These are phyloP conservation scores for Corythornis madagascariensis DNA, from an alignment of 2,113 vertebrate genomes.

Conservation along the genomic window DNA sequence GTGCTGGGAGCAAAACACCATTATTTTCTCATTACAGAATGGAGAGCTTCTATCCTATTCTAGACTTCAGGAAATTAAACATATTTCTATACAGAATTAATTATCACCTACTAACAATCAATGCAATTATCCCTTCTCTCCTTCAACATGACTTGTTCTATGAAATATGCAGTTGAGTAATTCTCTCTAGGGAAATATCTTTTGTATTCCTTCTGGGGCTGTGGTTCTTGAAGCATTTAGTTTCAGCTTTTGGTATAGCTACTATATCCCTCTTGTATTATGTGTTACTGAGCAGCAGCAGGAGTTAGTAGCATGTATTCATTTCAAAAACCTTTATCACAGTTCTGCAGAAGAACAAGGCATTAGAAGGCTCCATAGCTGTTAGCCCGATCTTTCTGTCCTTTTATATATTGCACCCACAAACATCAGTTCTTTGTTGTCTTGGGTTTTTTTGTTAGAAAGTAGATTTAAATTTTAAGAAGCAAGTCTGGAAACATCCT, in stretches of 20 bases:
- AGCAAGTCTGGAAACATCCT: not conserved
- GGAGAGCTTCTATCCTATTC: constrained; percentile 23
- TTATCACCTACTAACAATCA: constrained; percentile 65
- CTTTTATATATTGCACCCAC: not conserved
- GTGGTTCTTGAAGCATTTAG: constrained; percentile 46
- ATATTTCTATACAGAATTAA: constrained; percentile 64
- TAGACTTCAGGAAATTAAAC: constrained; percentile 56
- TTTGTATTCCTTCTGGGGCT: constrained; percentile 47
- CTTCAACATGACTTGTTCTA: constrained; percentile 50
- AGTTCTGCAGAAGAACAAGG: not conserved
- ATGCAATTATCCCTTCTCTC: constrained; percentile 67
- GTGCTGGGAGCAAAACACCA: not conserved
- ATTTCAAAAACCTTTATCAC: not conserved
- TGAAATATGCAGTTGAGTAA: constrained; percentile 48
- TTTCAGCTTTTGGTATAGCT: constrained; percentile 39
- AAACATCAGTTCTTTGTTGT: not conserved
- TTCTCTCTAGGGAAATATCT: constrained; percentile 63
- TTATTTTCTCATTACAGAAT: constrained; percentile 55
- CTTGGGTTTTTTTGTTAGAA: not conserved
- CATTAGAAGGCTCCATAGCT: not conserved
- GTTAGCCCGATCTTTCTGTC: not conserved
- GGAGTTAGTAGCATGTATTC: not conserved
- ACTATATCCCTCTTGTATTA: not conserved
- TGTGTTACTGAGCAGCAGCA: not conserved
- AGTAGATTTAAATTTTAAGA: not conserved